Evolutionary conservation across 2,113 vertebrate genomes (phyloP).

Genomic region (Cichladusa arquata): DNA sequence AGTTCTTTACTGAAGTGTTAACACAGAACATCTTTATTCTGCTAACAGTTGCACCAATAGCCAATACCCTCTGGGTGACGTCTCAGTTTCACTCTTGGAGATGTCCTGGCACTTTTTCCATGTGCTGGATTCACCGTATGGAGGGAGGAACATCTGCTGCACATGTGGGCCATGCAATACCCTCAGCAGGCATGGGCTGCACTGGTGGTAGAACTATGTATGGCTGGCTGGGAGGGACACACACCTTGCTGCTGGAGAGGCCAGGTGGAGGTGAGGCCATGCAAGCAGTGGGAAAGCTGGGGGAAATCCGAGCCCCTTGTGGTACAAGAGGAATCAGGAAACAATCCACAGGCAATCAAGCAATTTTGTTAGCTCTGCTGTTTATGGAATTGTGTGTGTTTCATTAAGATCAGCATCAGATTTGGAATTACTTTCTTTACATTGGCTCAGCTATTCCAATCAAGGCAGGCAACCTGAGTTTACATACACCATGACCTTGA

Average conservation of each 20-base stretch:
- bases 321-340: not conserved
- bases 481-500: not conserved
- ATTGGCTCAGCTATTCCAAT: not conserved
- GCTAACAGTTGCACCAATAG: not conserved
- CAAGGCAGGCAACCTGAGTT: not conserved
- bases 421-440: not conserved
- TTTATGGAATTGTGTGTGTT: not conserved
- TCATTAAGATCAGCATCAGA: not conserved
- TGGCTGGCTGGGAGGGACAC: not conserved
- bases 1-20: slow-evolving; percentile 35
- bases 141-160: not conserved
- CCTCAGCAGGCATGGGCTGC: not conserved
- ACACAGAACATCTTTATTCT: slow-evolving; percentile 17
- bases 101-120: not conserved
- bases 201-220: not conserved
- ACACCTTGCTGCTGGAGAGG: not conserved
- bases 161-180: not conserved
- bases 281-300: not conserved
- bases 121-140: not conserved
- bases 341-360: not conserved
- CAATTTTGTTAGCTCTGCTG: not conserved
- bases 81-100: not conserved
- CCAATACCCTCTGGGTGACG: not conserved
- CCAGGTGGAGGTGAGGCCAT: not conserved
- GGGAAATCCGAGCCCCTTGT: not conserved